Evolutionary conservation across 2,797 vertebrate genomes (phyloP).

Genomic region (Premnoplex brunnescens): DNA sequence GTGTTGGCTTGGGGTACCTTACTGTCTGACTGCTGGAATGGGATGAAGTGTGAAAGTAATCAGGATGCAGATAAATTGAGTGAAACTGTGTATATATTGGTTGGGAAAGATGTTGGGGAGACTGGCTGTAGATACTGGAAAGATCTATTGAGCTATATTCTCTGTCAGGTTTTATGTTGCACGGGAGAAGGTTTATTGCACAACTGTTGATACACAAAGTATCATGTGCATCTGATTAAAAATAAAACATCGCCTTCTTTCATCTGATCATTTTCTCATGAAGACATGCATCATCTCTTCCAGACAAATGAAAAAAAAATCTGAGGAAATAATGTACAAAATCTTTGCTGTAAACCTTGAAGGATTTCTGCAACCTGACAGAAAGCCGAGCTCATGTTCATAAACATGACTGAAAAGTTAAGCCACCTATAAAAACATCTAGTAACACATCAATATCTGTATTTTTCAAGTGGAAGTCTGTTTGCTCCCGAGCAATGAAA

Average conservation of each 20-base stretch:
- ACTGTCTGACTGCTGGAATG: neutral
- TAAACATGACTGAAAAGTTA: conserved; percentile 18
- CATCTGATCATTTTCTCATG: neutral
- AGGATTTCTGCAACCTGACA: neutral
- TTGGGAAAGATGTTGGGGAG: neutral
- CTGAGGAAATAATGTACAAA: neutral
- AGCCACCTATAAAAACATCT: neutral
- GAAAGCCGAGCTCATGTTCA: neutral
- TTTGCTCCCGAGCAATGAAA: neutral
- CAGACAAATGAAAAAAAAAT: neutral
- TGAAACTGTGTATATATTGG: neutral
- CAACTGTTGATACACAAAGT: neutral
- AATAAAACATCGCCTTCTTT: neutral
- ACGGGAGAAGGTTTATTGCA: neutral
- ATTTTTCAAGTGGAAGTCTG: neutral
- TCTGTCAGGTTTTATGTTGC: neutral
- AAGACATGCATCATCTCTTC: neutral
- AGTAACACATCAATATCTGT: neutral
- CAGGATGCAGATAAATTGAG: neutral
- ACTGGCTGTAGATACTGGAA: neutral
- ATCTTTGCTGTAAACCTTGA: neutral
- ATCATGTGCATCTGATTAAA: neutral
- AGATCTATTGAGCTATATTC: neutral
- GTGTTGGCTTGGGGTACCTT: neutral
- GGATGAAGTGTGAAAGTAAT: neutral